Conservation (phyloP, 1,140 invertebrate species). For the Bilobella aurantiaca region DNA sequence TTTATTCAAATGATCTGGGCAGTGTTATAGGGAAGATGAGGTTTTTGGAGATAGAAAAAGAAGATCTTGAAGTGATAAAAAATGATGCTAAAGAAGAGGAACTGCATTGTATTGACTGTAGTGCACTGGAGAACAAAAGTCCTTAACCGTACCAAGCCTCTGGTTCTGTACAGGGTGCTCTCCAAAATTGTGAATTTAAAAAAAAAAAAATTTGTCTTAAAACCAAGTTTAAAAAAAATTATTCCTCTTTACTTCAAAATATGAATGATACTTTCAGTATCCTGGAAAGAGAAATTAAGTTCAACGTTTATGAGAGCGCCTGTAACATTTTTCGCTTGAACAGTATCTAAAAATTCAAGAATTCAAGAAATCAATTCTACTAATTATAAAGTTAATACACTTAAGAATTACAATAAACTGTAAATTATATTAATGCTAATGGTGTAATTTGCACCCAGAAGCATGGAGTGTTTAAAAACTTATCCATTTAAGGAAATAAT, state of each 20-base stretch:
- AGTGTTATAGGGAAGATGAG: neutral
- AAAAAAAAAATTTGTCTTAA: neutral
- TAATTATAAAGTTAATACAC: no score
- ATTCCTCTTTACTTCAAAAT: neutral
- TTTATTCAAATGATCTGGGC: neutral
- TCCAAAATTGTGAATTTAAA: neutral
- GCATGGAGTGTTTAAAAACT: no score
- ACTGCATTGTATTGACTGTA: constrained; percentile 7
- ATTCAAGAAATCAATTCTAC: no score
- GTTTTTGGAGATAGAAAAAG: neutral
- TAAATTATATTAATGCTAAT: no score
- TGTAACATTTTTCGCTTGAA: no score
- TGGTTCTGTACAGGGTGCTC: neutral
- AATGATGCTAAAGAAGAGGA: constrained; percentile 3
- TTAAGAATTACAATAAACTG: no score
- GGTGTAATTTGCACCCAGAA: no score
- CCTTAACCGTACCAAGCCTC: neutral
- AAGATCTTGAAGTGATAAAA: neutral
- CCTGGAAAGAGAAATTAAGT: neutral
- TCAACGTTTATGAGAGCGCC: neutral
- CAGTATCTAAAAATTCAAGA: no score
- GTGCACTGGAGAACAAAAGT: neutral
- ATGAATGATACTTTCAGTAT: neutral
- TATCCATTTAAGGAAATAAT: no score
- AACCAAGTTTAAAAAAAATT: neutral